phyloP scores from a whole-genome alignment of 1,140 invertebrate species.

The Drosophila lacertosa region DNA sequence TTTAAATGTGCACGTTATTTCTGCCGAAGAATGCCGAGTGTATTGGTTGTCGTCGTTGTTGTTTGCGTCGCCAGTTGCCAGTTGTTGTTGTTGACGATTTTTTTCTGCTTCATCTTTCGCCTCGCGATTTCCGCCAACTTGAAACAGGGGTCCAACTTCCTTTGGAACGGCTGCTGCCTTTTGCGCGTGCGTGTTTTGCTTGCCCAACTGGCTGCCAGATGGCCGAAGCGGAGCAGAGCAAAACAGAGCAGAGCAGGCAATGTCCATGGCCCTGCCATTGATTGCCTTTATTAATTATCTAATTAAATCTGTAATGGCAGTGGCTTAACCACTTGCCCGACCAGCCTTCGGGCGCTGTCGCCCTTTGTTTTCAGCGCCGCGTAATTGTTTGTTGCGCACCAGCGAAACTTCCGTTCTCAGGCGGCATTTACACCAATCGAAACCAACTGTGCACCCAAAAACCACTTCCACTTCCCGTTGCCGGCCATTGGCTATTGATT shows the following conservation, averaged over 20 bases:
- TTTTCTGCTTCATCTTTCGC: constrained; percentile 40
- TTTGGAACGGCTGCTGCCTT: constrained; percentile 28
- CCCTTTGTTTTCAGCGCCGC: constrained; percentile 54
- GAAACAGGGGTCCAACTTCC: constrained; percentile 40
- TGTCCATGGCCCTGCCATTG: constrained; percentile 52
- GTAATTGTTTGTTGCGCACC: constrained; percentile 63
- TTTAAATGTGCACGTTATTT: constrained; percentile 74
- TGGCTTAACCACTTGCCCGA: constrained; percentile 36
- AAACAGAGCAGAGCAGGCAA: constrained; percentile 1
- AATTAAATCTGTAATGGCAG: constrained; percentile 80
- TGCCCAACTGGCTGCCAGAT: constrained; percentile 53
- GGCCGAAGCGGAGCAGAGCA: constrained; percentile 13
- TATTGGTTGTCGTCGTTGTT: constrained; percentile 29
- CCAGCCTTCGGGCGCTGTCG: constrained; percentile 5
- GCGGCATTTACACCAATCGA: constrained; percentile 36
- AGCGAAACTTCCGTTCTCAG: constrained; percentile 77
- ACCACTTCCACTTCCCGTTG: constrained; percentile 78
- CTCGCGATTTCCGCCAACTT: constrained; percentile 75
- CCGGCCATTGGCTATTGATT: constrained; percentile 40
- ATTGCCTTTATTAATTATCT: constrained; percentile 83
- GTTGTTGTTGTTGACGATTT: constrained; percentile 27
- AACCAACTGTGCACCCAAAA: constrained; percentile 16
- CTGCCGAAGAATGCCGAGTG: constrained; percentile 61
- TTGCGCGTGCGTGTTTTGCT: constrained; percentile 64
- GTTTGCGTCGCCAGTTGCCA: constrained; percentile 27